Percentiles rank a stretch among this genome's conserved stretches.
These are phyloP conservation scores for Alviniconcha marisindica DNA, from an alignment of 1,140 invertebrate genomes.

Conservation along the genomic window DNA sequence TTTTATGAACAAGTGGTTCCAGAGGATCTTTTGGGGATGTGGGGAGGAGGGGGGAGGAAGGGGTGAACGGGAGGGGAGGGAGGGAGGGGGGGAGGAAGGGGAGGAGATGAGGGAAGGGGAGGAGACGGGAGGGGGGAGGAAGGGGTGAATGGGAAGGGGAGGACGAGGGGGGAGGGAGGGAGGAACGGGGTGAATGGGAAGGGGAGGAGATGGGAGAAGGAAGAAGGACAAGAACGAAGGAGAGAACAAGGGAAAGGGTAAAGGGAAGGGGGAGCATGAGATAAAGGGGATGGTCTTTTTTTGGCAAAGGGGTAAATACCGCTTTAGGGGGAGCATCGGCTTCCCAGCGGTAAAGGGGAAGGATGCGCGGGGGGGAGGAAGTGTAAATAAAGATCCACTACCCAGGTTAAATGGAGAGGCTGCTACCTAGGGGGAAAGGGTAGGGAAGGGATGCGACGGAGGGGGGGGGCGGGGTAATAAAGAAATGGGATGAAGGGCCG, in stretches of 20 bases:
- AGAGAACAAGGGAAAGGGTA: background rate
- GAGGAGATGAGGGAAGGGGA: background rate
- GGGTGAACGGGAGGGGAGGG: background rate
- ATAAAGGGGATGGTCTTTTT: too few relatives aligned
- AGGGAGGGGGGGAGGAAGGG: background rate
- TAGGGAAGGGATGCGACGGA: background rate
- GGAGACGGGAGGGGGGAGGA: background rate
- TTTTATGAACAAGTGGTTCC: too few relatives aligned
- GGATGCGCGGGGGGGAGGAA: background rate
- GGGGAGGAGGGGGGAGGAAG: background rate
- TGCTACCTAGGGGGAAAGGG: background rate
- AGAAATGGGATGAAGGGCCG: background rate
- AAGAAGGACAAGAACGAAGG: background rate
- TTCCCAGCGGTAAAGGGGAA: background rate
- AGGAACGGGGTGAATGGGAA: background rate
- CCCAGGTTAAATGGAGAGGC: background rate
- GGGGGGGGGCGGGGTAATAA: background rate
- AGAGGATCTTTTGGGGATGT: too few relatives aligned
- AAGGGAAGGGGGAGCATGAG: background rate
- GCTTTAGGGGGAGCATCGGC: background rate
- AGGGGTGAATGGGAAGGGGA: background rate
- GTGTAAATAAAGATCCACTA: background rate
- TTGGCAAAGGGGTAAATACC: too few relatives aligned
- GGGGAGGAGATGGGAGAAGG: constrained; percentile 8
- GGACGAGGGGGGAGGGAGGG: background rate